Evolutionary conservation across 2,888 invertebrate species (phyloP).

Genomic region (Eupithecia exiguata): DNA sequence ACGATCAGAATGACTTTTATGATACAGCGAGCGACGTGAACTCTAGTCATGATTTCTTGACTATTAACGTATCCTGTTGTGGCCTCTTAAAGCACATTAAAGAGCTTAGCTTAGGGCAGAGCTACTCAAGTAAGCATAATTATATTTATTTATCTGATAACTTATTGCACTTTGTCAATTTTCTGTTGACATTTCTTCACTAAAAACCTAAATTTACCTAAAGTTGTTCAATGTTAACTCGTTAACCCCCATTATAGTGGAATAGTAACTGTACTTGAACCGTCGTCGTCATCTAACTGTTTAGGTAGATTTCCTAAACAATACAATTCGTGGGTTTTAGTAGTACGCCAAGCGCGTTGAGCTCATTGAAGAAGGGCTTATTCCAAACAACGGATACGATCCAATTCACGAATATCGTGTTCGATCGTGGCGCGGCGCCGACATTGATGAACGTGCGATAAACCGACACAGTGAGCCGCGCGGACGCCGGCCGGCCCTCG

Average conservation of each 20-base stretch:
- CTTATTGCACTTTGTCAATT: neutral
- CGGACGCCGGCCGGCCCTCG: slow-evolving; percentile 9
- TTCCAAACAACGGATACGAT: slow-evolving; percentile 24
- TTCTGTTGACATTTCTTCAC: neutral
- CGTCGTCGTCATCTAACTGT: slow-evolving; percentile 1
- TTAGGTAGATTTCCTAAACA: slow-evolving; percentile 14
- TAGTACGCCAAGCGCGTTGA: slow-evolving; percentile 6
- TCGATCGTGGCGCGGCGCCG: slow-evolving; percentile 33
- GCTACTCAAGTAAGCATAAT: neutral
- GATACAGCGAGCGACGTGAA: slow-evolving; percentile 21
- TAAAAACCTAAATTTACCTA: neutral
- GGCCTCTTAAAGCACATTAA: neutral
- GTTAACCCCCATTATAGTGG: neutral
- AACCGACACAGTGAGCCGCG: slow-evolving; percentile 28
- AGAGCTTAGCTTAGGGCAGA: neutral
- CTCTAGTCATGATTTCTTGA: slow-evolving; percentile 34
- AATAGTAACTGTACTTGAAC: slow-evolving; percentile 13
- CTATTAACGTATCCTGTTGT: slow-evolving; percentile 29
- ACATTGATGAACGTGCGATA: slow-evolving; percentile 39
- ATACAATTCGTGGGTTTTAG: slow-evolving; percentile 21
- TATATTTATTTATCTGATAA: neutral
- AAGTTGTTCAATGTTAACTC: neutral
- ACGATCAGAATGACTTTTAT: slow-evolving; percentile 23
- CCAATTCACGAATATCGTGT: slow-evolving; percentile 32
- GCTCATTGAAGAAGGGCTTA: slow-evolving; percentile 23